A percentile compares a stretch with the other conserved stretches of the same genome.
Conservation (phyloP, 2,113 vertebrate genomes). For the Megatriorchis doriae region DNA sequence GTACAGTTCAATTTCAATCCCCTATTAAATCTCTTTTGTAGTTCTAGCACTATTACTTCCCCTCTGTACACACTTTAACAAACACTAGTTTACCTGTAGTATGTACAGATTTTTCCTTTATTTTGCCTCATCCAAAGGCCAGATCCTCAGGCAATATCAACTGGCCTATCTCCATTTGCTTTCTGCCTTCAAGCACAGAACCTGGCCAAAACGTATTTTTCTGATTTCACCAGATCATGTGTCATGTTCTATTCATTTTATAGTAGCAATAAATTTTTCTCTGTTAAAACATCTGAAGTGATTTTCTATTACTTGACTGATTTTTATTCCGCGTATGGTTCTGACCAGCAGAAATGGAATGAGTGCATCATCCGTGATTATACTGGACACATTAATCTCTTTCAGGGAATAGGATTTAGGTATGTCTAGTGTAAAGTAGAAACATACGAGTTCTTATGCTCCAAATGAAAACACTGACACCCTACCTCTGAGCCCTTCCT, state of each 20-base stretch:
- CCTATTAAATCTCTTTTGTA: constrained; percentile 48
- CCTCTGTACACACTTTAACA: neutral
- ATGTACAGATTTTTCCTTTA: neutral
- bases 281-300: neutral
- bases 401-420: neutral
- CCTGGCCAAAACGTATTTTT: neutral
- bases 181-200: neutral
- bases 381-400: neutral
- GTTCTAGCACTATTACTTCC: neutral
- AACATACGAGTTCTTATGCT: neutral
- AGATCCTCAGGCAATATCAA: neutral
- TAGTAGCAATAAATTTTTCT: neutral
- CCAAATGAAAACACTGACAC: neutral
- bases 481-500: neutral
- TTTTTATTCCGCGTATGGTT: neutral
- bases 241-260: neutral
- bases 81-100: neutral
- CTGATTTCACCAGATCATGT: neutral
- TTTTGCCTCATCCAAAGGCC: neutral
- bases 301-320: neutral
- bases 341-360: neutral
- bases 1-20: neutral
- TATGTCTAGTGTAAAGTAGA: neutral
- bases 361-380: neutral
- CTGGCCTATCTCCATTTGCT: neutral